Base-by-base conservation (phyloP, 2,888 invertebrate genomes). In the Pseudococcus viburni region DNA sequence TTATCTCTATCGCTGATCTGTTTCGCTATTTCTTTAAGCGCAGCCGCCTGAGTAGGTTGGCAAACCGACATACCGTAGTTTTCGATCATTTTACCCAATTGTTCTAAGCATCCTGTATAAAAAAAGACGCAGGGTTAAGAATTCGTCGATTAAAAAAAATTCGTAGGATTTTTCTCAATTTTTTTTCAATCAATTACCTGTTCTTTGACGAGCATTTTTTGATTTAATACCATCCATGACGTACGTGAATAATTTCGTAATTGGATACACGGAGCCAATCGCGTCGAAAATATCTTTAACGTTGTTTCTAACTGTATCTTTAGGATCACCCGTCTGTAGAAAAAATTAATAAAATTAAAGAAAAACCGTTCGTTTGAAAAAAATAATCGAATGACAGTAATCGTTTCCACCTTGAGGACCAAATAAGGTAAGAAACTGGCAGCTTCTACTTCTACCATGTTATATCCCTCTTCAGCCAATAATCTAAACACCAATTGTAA, bases 1-100 rank as follows among this genome's bases (percentile, higher is more conserved):
- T 98, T 98, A 92, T 99, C 99, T 42, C 98, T 93, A 92, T 99
- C 99, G 0, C 97, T 96, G 91, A 99, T 99, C 91, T 98, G 98
- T 73, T 96, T 95, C 0, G 98, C 98, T 22, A 99, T 94, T 92
- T 97, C 96, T 91, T 96, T 96, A 4, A 99, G 92, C 0, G 98
- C 96, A 0, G 94, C 94, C 42, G 94, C 94, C 0, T 96, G 95
- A 0, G 95, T 94, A 0, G 97, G 96, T 90, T 96, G 94, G 92
- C 98, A 96, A 46, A 97, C 96, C 39, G 94, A 93, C 64, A 97
- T 94, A 0, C 98, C 98, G 92, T 96, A 97, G 80, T 94, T 94
- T 91, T 97, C 97, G 88, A 99, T 95, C 88, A 98, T 93, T 89
- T 94, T 94, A 0, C 96, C 96, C 91, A 99, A 93, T 91, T 98